phyloP scores from a whole-genome alignment of 1,140 invertebrate genomes.

The Calephelis nemesis region DNA sequence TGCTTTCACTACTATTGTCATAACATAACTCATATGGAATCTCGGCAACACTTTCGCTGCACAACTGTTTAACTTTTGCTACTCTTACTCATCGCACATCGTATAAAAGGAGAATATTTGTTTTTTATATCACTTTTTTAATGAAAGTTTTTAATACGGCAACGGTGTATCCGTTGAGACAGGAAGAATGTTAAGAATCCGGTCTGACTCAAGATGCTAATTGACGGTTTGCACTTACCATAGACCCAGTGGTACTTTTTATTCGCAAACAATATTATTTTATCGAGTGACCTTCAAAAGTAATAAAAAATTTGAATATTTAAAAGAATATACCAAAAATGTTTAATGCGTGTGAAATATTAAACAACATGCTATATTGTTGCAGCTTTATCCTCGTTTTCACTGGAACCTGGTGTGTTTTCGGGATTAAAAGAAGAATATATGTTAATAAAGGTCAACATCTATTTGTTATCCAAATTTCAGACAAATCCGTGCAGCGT shows the following conservation, averaged over 20 bases:
- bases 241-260: background rate
- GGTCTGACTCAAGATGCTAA: slow-evolving; percentile 59
- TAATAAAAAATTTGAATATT: too few relatives aligned
- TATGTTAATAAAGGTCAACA: too few relatives aligned
- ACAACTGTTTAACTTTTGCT: slow-evolving; percentile 42
- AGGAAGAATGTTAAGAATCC: slow-evolving; percentile 57
- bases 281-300: too few relatives aligned
- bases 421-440: too few relatives aligned
- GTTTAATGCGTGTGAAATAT: too few relatives aligned
- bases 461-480: too few relatives aligned
- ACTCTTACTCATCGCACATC: slow-evolving; percentile 30
- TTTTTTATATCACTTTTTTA: slow-evolving; percentile 31
- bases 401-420: too few relatives aligned
- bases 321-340: too few relatives aligned
- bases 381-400: too few relatives aligned
- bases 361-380: too few relatives aligned
- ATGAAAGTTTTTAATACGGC: slow-evolving; percentile 38
- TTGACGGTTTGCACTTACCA: slow-evolving; percentile 39
- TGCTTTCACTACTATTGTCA: slow-evolving; percentile 53
- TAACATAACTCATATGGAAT: slow-evolving; percentile 28
- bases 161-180: slow-evolving; percentile 39
- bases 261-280: background rate
- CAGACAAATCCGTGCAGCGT: too few relatives aligned
- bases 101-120: slow-evolving; percentile 19
- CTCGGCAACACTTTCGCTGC: slow-evolving; percentile 45